Base-by-base conservation (phyloP, 2,113 vertebrate genomes). In the Motacilla alba region DNA sequence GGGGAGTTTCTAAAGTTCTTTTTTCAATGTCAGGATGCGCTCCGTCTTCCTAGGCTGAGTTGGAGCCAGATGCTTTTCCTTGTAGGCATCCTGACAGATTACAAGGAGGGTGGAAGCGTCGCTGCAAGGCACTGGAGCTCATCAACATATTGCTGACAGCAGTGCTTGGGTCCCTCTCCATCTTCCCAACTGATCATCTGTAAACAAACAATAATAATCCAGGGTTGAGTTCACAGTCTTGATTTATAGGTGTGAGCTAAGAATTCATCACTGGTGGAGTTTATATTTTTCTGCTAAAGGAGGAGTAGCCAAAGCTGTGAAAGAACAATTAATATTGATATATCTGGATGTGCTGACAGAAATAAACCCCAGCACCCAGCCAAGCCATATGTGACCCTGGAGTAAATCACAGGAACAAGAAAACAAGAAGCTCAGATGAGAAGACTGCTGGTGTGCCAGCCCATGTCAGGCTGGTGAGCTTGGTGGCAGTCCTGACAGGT, bases 81-180 rank as follows among this genome's bases (percentile, higher is more conserved):
- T 26, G 62, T 53, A 94, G 81, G 58, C 62, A 82, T 33, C 11
- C 76, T 93, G 80, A 67, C 60, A 56, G 90, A 84, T 92, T 89
- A 64, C 64, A 50, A 53, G 73, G n/a, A 23, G 50, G 50, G 55
- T 74, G 56, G 78, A 83, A 87, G 31, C 3, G 0, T 85, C 79
- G 20, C 56, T 83, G 52, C 55, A 58, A 93, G 52, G 52, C 83
- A 37, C 18, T 41, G 66, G 62, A 95, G 49, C 86, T 96, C 79
- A 72, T 93, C 88, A 89, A 30, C 80, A 62, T 84, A 87, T 53
- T 90, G 73, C 80, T 97, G 92, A 79, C 90, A 93, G 52, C 35
- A 62, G 17, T 11, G 35, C 60, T 63, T 30, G 83, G 76, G 60
- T 77, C 44, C 30, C 33, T 83, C 62, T 96, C 64, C 53, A 56